Base-by-base conservation (phyloP, 2,888 invertebrate species). In the Harpalus rufipes region DNA sequence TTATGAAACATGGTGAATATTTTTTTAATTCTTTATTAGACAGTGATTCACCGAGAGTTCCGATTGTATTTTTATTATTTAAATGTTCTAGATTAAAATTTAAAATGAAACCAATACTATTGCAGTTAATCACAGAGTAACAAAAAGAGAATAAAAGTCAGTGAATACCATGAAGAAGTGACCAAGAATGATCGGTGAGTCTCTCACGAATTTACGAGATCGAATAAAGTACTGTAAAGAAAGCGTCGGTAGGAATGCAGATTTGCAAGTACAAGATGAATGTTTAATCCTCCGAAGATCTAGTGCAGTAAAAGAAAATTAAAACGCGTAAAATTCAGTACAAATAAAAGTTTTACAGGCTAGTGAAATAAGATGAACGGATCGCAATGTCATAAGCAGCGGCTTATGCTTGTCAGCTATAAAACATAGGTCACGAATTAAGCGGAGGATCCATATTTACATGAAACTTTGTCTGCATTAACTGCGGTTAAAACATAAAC, bases 231-330 rank as follows among this genome's bases (percentile, higher is more conserved):
- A 51, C 44, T 51, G 44, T 51, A 12, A 51, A 51, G 44, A 51
- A 51, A 10, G 44, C 44, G 44, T 51, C 44, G 2, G 16, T 59
- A n/a, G 59, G 39, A 78, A 78, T 78, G 21, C 59, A 78, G n/a
- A 78, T 78, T 56, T 58, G 72, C 41, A 44, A 74, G 72, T 74
- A 44, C 44, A 74, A 44, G 41, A 82, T 82, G 82, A 82, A 82
- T 82, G 51, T 82, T 82, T 82, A 82, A 72, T 72, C 72, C 72
- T 56, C 58, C 72, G 51, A 68, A 68, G 72, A 82, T 72, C 68
- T 82, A 81, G 8, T 82, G 82, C 72, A 72, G 58, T 82, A 82
- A 82, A 82, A 82, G 82, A 68, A 82, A 82, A 82, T 82, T 82
- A 82, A 82, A 82, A 82, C 82, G 58, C 82, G 72, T 82, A 82